Evolutionary conservation across 1,140 invertebrate species (phyloP).

Genomic region (Bombus sibiricus): DNA sequence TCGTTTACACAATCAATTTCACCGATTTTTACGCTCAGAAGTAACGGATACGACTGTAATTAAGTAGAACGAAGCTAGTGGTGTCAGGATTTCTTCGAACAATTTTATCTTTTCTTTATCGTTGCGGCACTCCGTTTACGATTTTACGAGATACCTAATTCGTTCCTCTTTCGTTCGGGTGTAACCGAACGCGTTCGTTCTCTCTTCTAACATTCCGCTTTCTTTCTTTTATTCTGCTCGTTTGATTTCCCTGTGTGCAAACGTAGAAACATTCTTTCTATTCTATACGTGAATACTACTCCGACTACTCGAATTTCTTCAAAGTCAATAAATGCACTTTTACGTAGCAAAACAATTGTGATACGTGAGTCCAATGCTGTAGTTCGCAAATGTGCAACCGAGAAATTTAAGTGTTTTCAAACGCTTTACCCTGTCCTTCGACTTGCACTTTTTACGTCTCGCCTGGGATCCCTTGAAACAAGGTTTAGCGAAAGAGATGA

Average conservation of each 20-base stretch:
- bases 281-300: not conserved
- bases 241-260: not conserved
- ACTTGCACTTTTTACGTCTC: not conserved
- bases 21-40: not conserved
- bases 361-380: not conserved
- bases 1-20: not conserved
- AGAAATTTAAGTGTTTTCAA: not conserved
- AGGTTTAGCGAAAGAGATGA: not conserved
- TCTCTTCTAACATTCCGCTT: not conserved
- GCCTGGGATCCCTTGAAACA: not conserved
- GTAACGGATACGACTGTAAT: not conserved
- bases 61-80: not conserved
- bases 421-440: not conserved
- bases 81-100: constrained; percentile 12
- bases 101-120: constrained; percentile 9
- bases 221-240: too few relatives aligned
- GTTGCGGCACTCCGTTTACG: not conserved
- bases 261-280: not conserved
- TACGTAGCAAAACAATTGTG: not conserved
- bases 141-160: not conserved
- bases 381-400: not conserved
- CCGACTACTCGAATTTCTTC: not conserved
- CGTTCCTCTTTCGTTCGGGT: not conserved
- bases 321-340: not conserved
- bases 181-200: not conserved